These are phyloP conservation scores for Tinea pellionella DNA, from an alignment of 2,888 invertebrate genomes.

Conservation along the genomic window DNA sequence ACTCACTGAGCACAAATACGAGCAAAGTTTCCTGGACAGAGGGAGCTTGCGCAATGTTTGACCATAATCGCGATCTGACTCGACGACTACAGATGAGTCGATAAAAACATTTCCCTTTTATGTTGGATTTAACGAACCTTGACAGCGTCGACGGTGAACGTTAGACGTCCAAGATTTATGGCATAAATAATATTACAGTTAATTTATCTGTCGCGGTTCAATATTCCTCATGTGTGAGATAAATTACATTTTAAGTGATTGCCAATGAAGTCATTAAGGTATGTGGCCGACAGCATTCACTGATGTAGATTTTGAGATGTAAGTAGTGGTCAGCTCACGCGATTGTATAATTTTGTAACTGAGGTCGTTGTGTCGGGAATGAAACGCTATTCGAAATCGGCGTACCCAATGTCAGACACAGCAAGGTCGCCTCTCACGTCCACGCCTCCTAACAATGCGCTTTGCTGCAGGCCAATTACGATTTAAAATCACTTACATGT, in stretches of 20 bases:
- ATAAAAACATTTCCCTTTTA: conserved; percentile 13
- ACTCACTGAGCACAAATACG: conserved; percentile 18
- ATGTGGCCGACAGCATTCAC: background rate
- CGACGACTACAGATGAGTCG: conserved; percentile 11
- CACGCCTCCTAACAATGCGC: background rate
- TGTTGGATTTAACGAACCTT: conserved; percentile 11
- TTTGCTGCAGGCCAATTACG: background rate
- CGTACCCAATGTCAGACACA: conserved; percentile 49
- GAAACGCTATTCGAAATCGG: conserved; percentile 46
- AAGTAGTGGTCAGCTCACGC: conserved; percentile 19
- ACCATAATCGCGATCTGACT: conserved; percentile 17
- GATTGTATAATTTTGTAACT: conserved; percentile 19
- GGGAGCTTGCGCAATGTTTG: conserved; percentile 22
- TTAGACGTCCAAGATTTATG: background rate
- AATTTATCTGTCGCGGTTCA: background rate
- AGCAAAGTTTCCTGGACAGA: conserved; percentile 11
- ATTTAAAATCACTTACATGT: background rate
- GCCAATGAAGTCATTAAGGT: background rate
- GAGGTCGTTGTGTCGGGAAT: conserved; percentile 27
- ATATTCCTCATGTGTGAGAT: background rate
- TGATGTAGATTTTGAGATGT: background rate
- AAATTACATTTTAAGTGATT: background rate
- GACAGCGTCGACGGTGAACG: background rate
- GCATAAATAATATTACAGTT: background rate
- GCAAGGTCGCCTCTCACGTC: conserved; percentile 56